A percentile compares a stretch with the other conserved stretches of the same genome.
These are phyloP conservation scores for Nymphicus hollandicus DNA, from an alignment of 2,113 vertebrate genomes.

Conservation along the genomic window DNA sequence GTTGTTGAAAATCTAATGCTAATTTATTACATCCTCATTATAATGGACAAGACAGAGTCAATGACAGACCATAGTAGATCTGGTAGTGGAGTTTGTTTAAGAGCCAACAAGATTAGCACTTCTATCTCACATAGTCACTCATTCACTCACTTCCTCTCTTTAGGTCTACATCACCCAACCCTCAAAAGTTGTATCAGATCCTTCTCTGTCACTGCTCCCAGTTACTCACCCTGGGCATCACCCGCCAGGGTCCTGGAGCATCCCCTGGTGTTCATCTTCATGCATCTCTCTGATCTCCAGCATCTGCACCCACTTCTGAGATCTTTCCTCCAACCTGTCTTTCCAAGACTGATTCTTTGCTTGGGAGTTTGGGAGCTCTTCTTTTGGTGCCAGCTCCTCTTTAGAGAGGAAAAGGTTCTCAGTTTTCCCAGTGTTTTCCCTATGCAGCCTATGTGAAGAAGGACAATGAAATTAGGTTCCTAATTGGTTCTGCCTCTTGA, in stretches of 20 bases:
- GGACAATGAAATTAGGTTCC: neutral
- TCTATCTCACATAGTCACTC: neutral
- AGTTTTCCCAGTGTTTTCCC: neutral
- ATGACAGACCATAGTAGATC: neutral
- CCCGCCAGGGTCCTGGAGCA: neutral
- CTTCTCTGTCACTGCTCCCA: neutral
- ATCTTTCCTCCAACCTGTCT: neutral
- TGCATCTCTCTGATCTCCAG: neutral
- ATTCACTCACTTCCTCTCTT: neutral
- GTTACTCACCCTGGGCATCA: neutral
- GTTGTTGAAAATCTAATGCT: neutral
- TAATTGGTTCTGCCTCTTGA: neutral
- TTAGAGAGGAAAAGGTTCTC: neutral
- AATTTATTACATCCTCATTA: neutral
- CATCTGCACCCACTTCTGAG: neutral
- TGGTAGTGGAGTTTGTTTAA: neutral
- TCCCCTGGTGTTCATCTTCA: neutral
- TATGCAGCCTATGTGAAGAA: neutral
- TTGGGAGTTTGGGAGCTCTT: neutral
- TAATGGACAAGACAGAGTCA: neutral
- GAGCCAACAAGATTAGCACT: neutral
- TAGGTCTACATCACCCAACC: neutral
- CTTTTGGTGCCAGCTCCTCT: neutral
- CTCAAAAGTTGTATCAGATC: neutral
- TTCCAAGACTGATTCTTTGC: neutral